These are phyloP conservation scores for Drosophila baimaii DNA, from an alignment of 1,140 invertebrate genomes.

Conservation along the genomic window DNA sequence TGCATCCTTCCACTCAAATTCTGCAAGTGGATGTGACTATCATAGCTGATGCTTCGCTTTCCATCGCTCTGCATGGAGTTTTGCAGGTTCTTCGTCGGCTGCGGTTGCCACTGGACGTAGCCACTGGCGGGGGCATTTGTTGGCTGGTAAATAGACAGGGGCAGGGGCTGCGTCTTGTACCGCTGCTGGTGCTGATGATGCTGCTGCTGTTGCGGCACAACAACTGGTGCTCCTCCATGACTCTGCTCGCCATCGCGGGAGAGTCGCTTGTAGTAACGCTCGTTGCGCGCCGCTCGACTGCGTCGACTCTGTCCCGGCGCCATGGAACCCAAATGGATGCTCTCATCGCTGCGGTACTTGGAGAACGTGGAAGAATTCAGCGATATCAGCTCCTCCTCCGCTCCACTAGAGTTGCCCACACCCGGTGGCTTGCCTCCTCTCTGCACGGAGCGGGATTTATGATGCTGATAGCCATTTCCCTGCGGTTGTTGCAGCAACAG, in stretches of 20 bases:
- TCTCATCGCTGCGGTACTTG: conserved; percentile 88
- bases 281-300: conserved; percentile 89
- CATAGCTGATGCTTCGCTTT: conserved; percentile 83
- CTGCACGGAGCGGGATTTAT: conserved; percentile 58
- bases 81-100: conserved; percentile 50
- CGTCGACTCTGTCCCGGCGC: conserved; percentile 84
- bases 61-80: conserved; percentile 69
- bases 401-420: conserved; percentile 87
- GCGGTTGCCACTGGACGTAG: conserved; percentile 73
- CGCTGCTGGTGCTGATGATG: conserved; percentile 58
- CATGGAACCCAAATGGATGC: conserved; percentile 85
- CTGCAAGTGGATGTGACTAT: conserved; percentile 77
- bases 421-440: conserved; percentile 77
- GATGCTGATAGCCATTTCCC: conserved; percentile 21
- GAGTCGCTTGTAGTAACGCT: conserved; percentile 90
- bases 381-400: conserved; percentile 88
- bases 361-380: conserved; percentile 87
- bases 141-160: conserved; percentile 74
- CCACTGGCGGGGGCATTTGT: conserved; percentile 8
- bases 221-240: conserved; percentile 85
- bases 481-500: conserved; percentile 48
- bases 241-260: conserved; percentile 88
- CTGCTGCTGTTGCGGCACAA: conserved; percentile 26
- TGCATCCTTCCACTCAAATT: conserved; percentile 62
- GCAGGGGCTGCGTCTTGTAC: conserved; percentile 80